Base-by-base conservation (phyloP, 2,888 invertebrate species). In the Nomada fucata region DNA sequence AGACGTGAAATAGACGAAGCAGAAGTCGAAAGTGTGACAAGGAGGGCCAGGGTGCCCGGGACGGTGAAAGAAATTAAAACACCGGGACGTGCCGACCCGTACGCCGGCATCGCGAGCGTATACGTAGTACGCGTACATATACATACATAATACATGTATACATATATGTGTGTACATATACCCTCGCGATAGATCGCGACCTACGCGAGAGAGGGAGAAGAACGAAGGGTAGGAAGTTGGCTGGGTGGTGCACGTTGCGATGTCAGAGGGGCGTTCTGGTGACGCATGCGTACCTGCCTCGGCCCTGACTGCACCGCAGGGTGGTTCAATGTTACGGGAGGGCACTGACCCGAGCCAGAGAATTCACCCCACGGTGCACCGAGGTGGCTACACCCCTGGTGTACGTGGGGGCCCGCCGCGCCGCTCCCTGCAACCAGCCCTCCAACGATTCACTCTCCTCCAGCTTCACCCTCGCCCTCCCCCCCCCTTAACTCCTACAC, bases 301-400 rank as follows among this genome's bases (percentile, higher is more conserved):
- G 93, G 91, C 93, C 93, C 91, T 93, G 93, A 93, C 93, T 93
- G 93, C 93, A 92, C 89, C 91, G 87, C 92, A 90, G 93, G 93
- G 92, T 92, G 93, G 93, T 93, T 93, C 93, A 93, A 93, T 93
- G 93, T 93, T 93, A 93, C 93, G 90, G 90, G 92, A 93, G 93
- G 93, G 91, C 93, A 93, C 90, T 93, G 93, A 93, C 93, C 93
- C 93, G 91, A 91, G 91, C 91, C 83, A 87, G 90, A 90, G 90
- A 89, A 89, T 90, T 91, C 91, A 92, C 91, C 91, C 92, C 89
- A 88, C 91, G 90, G 88, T 92, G 91, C 91, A 92, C 90, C 91
- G 90, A 90, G 90, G 91, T 91, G 90, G 92, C 88, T 92, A 92
- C 92, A 92, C 90, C 91, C 92, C 91, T 92, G 91, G 89, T 89